Conservation (phyloP, 2,888 invertebrate species). For the Melolontha melolontha region DNA sequence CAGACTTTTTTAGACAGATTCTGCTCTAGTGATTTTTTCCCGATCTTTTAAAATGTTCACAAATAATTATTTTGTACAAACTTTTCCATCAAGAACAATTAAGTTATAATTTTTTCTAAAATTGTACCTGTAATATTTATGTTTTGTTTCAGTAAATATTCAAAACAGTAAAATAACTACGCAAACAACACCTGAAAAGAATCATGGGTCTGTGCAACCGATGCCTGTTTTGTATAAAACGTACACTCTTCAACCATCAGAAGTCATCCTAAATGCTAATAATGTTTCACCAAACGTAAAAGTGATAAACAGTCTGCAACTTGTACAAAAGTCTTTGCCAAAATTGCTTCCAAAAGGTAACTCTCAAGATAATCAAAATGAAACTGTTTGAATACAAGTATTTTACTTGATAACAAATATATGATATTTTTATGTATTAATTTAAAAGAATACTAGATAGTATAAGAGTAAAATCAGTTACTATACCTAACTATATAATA, state of each 20-base stretch:
- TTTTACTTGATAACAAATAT: no score
- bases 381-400: no score
- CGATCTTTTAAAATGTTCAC: no score
- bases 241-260: constrained; percentile 10
- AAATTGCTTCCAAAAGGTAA: constrained; percentile 18
- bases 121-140: neutral
- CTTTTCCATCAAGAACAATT: no score
- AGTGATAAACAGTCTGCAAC: constrained; percentile 1
- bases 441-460: no score
- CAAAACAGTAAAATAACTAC: constrained; percentile 16
- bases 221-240: constrained; percentile 15
- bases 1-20: no score
- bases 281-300: neutral
- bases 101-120: no score
- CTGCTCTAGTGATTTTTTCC: no score
- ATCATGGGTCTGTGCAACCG: constrained; percentile 13
- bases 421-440: no score
- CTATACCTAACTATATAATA: no score
- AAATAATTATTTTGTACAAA: no score
- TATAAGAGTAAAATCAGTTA: no score
- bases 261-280: constrained; percentile 3
- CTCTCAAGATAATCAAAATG: neutral
- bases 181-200: constrained; percentile 7
- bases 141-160: constrained; percentile 13
- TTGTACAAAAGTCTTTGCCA: constrained; percentile 22